phyloP scores from a whole-genome alignment of 2,113 vertebrate species.

The Nesoenas mayeri region DNA sequence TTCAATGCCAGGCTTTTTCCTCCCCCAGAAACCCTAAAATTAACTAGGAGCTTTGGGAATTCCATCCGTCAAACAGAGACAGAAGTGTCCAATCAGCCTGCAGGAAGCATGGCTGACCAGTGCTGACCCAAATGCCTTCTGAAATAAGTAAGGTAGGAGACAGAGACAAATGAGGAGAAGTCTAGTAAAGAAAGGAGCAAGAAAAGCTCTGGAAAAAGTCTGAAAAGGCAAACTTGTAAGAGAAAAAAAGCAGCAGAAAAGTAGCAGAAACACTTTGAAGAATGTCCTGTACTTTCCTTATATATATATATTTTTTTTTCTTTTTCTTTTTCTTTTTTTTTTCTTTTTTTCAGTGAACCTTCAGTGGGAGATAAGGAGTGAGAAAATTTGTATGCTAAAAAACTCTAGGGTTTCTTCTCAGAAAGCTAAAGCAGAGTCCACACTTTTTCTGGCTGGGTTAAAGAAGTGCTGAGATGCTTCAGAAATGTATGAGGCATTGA shows the following conservation, averaged over 20 bases:
- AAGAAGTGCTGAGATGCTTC: not conserved
- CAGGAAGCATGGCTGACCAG: slow-evolving; percentile 3
- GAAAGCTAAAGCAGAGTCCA: not conserved
- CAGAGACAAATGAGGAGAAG: not conserved
- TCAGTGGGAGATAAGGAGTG: not conserved
- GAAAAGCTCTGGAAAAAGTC: not conserved
- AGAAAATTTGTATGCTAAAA: not conserved
- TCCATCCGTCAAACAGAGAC: slow-evolving; percentile 37
- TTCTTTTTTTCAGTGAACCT: not conserved
- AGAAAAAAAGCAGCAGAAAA: not conserved
- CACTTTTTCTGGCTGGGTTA: not conserved
- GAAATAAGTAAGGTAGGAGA: not conserved
- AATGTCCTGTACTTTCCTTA: not conserved
- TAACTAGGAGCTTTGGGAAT: slow-evolving; percentile 64
- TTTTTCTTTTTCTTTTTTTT: not conserved
- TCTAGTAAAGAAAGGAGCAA: not conserved
- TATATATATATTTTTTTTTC: not conserved
- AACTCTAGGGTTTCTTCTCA: not conserved
- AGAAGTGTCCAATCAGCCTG: slow-evolving; percentile 31
- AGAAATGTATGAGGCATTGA: not conserved
- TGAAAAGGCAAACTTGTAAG: not conserved
- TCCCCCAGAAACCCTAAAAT: slow-evolving; percentile 64
- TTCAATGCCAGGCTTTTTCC: slow-evolving; percentile 12
- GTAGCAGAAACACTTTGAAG: not conserved
- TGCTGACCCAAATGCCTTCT: slow-evolving; percentile 1